Evolutionary conservation across 2,113 vertebrate species (phyloP).

Genomic region (Callaeas wilsoni): DNA sequence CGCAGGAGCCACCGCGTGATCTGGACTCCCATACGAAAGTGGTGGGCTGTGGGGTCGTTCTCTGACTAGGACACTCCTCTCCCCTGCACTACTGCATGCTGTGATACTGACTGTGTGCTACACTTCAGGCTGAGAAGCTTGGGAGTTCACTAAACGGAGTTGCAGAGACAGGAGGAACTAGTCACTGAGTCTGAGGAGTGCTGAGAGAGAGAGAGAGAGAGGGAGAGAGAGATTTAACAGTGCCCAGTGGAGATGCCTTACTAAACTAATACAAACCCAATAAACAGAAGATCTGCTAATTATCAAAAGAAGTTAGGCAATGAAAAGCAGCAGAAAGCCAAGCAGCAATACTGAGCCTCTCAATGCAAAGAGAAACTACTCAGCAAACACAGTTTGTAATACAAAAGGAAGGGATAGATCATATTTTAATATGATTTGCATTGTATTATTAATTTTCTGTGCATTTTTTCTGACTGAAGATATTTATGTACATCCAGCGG

Average conservation of each 20-base stretch:
- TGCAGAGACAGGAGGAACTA: not conserved
- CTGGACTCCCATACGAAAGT: accelerated
- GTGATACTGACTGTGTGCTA: not conserved
- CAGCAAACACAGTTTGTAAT: not conserved
- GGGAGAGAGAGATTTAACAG: not conserved
- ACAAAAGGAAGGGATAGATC: not conserved
- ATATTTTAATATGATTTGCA: not conserved
- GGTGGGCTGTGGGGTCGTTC: not conserved
- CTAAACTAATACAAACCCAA: not conserved
- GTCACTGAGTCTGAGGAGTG: not conserved
- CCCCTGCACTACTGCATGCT: not conserved
- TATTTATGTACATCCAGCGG: not conserved
- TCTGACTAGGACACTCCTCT: not conserved
- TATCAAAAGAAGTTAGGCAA: slow-evolving; percentile 1
- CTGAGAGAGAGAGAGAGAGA: not conserved
- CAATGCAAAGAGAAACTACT: not conserved
- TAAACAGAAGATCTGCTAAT: slow-evolving; percentile 1
- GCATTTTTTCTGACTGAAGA: not conserved
- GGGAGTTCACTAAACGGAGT: not conserved
- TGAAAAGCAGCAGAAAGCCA: not conserved
- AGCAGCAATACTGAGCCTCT: not conserved
- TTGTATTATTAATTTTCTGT: not conserved
- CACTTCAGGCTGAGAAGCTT: not conserved
- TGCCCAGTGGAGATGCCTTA: not conserved
- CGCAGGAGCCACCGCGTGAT: accelerated